Evolutionary conservation across 2,113 vertebrate species (phyloP).

Genomic region (Gavialis gangeticus): DNA sequence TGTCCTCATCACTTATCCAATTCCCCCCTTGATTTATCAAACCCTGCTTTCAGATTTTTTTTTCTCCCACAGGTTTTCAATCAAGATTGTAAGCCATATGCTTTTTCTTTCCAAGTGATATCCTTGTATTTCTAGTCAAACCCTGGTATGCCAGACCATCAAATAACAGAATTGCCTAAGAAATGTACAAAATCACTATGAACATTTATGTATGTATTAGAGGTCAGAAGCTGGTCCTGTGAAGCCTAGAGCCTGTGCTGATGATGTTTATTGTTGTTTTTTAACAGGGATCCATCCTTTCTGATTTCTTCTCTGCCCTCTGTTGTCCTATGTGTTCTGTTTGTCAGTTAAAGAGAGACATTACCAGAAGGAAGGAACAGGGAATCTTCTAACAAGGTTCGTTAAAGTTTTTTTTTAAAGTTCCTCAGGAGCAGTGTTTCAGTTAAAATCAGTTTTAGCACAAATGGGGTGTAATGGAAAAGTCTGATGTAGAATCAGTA

Average conservation of each 20-base stretch:
- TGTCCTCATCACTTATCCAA: background rate
- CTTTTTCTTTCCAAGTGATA: background rate
- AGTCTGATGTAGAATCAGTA: background rate
- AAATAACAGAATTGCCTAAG: background rate
- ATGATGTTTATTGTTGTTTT: background rate
- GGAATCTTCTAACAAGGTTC: slow-evolving; percentile 51
- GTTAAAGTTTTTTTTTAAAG: fast-evolving
- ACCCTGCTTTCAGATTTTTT: too few relatives aligned
- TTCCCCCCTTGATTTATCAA: background rate
- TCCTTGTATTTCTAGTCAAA: background rate
- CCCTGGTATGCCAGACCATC: background rate
- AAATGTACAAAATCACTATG: background rate
- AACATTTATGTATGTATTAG: background rate
- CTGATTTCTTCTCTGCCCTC: fast-evolving
- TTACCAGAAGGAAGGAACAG: slow-evolving; percentile 62
- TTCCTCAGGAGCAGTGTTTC: background rate
- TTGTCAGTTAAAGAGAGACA: slow-evolving; percentile 82
- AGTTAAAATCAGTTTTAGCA: background rate
- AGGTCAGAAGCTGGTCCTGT: background rate
- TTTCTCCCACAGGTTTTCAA: background rate
- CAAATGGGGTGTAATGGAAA: background rate
- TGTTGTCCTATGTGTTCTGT: slow-evolving; percentile 36
- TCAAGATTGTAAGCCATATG: background rate
- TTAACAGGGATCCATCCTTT: background rate
- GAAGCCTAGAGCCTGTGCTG: background rate